Base-by-base conservation (phyloP, 2,888 invertebrate genomes). In the Caenorhabditis becei region DNA sequence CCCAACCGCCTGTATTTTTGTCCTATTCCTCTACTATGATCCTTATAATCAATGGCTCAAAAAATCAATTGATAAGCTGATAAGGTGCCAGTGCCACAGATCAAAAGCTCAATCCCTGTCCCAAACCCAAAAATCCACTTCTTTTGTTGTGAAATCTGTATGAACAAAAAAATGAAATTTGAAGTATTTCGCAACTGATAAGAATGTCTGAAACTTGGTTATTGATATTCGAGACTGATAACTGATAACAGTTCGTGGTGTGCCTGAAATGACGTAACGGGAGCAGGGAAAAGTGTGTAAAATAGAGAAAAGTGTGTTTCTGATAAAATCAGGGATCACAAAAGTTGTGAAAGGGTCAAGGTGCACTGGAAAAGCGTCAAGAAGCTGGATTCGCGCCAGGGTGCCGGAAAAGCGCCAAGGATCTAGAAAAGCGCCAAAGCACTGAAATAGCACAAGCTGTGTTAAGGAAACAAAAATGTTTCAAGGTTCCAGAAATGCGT, bases 31-130 rank as follows among this genome's bases (percentile, higher is more conserved):
- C 0, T 67, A 67, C 44, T 67, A 67, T 18, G 67, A 67, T 14
- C 67, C 67, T 14, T 67, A 67, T 56, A 41, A 67, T n/a, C 54
- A 67, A 20, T 56, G 54, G 54, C 28, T 66, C 14, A 53, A 14
- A 20, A 49, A 3, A 14, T 41, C 41, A 11, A 11, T 41, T 16
- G 14, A 14, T 5, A 41, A 3, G 2, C 14, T 41, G 41, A 41
- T 5, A 14, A 10, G 8, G 7, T 41, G 41, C 3, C 35, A 35
- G 35, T 10, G 35, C 7, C 5, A 35, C 35, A 35, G 35, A n/a
- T n/a, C n/a, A n/a, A n/a, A n/a, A n/a, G n/a, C n/a, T n/a, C 10
- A 35, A 10, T 35, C 35, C 35, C 7, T 41, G 32, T 32, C 32
- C 10, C 4, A 3, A 16, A 41, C 41, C 14, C n/a, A n/a, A n/a